Evolutionary conservation across 2,113 vertebrate genomes (phyloP), one percentile per base, ranked within the genome.

Genomic region (Redunca redunca): DNA sequence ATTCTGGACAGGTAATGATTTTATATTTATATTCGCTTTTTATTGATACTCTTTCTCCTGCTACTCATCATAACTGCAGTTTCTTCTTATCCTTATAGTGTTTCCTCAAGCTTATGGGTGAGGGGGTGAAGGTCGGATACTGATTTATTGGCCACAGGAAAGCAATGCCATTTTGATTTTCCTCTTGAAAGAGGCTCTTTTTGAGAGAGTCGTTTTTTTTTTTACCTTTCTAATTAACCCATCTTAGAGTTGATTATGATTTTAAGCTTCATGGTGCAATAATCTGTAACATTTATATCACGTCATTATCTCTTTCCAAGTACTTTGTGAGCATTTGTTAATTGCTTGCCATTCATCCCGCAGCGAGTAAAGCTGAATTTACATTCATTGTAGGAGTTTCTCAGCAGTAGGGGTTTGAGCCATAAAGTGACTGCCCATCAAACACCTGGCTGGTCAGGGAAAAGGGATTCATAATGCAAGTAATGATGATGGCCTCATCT

Each of bases 381-480:
- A 62, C 55, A 46, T 97, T 97, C 88, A 94, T 11, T 57, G 16
- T 17, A 19, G 58, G 88, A 92, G 58, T 92, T 84, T 93, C n/a
- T 36, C 3, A 55, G 40, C 52, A 81, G 80, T 84, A n/a, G 71
- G 55, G 26, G 40, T 92, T 78, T 94, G 85, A 94, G 36, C 60
- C 1, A 26, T 88, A 23, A 86, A 85, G 53, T 84, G 74, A 95
- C n/a, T 77, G 92, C 57, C 58, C 91, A 48, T 97, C 96, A 88
- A 89, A 94, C 96, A 98, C 52, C 88, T 96, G 98, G 95, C 62
- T 23, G 85, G 86, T 48, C 40, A 89, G 55, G 81, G 92, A 55
- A 80, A 52, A 95, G 77, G 64, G 97, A 94, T 91, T 95, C 86
- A 46, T 94, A 91, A 89, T 90, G 33, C 71, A 62, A 57, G 46